Evolutionary conservation across 2,888 invertebrate genomes (phyloP), one percentile per base, ranked within the genome.

Genomic region (Melangyna quadrimaculata): DNA sequence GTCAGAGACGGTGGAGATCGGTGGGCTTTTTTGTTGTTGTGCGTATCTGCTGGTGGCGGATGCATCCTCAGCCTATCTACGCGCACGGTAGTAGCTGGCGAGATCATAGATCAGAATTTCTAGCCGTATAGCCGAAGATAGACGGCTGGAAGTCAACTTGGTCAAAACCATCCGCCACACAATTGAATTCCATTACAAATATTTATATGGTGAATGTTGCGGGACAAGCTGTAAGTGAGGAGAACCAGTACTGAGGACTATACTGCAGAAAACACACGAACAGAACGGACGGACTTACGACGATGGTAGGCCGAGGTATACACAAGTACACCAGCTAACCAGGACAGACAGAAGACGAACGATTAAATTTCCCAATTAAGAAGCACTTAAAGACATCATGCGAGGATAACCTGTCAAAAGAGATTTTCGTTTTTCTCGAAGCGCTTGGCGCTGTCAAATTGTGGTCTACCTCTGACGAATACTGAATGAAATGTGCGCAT

Each of bases 301-400:
- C 37, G 43, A 51, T 32, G 35, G 35, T 22, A 35, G 35, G 22
- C 14, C 22, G 14, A 59, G 59, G 59, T 59, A 53, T 9, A 45
- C 35, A 37, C 55, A 48, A 67, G 67, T 67, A 55, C n/a, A n/a
- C 65, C 53, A 61, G 65, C 74, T 65, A 71, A 29, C 71, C 69
- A 59, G 65, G 61, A 71, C 70, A 65, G 67, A 79, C 71, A 73
- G 72, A 77, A 73, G 70, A 86, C 77, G 73, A 73, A 86, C 86
- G 80, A 86, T 86, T 86, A 86, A 86, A 86, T 86, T 86, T 86
- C 86, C 86, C 86, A 86, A 86, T 86, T 86, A 86, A 86, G 86
- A 86, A 86, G 80, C 86, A 86, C 86, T 80, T 86, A 86, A 73
- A 78, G 80, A 77, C 86, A 81, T 86, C 86, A 86, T 81, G 81